phyloP scores from a whole-genome alignment of 2,113 vertebrate species.

The Gadus macrocephalus region DNA sequence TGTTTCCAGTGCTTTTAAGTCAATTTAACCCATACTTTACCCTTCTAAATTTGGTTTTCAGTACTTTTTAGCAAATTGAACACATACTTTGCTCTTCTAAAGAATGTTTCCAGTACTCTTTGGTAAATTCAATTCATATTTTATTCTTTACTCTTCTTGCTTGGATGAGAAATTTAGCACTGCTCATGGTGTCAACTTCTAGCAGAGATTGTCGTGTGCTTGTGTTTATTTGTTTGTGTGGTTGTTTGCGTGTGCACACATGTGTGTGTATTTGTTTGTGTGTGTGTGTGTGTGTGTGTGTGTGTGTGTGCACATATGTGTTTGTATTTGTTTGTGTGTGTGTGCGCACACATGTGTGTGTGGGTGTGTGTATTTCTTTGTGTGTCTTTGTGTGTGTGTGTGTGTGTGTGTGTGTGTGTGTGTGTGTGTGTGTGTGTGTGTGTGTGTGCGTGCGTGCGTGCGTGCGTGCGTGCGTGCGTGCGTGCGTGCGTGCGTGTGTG shows the following conservation, averaged over 20 bases:
- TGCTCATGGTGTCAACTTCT: too few species aligned
- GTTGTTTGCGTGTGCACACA: constrained; percentile 10
- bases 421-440: not conserved
- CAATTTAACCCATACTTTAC: too few species aligned
- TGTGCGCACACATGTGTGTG: not conserved
- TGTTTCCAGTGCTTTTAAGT: too few species aligned
- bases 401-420: not conserved
- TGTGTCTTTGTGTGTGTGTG: constrained; percentile 14
- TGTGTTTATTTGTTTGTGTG: not conserved
- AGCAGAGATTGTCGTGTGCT: not conserved
- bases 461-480: not conserved
- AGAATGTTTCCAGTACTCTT: too few species aligned
- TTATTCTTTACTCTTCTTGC: too few species aligned
- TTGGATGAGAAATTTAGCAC: too few species aligned
- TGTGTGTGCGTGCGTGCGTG: not conserved
- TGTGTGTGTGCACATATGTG: not conserved
- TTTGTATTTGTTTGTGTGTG: not conserved
- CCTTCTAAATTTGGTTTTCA: too few species aligned
- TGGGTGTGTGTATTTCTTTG: not conserved
- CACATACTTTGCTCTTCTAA: too few species aligned
- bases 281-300: not conserved
- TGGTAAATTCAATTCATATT: too few species aligned
- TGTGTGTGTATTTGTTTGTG: constrained; percentile 8
- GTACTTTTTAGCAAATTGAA: too few species aligned
- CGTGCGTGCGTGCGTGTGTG: constrained; percentile 4